Conservation (phyloP, 2,888 invertebrate species). For the Matsumyia berberina region DNA sequence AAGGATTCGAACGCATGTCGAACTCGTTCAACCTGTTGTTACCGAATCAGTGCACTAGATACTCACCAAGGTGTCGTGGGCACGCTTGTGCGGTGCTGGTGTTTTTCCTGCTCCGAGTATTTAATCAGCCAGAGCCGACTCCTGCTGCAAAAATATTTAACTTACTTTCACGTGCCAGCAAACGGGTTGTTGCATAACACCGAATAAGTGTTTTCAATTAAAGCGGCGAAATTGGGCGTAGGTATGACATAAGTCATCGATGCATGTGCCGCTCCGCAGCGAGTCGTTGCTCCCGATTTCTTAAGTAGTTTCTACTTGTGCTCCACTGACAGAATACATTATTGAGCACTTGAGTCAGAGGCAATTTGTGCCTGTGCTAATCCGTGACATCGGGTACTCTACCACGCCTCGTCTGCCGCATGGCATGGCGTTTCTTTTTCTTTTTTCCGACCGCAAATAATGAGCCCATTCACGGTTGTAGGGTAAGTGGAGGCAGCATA, state of each 20-base stretch:
- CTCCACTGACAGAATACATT: conserved; percentile 50
- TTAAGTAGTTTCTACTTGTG: conserved; percentile 24
- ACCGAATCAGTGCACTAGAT: conserved; percentile 70
- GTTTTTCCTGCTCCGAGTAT: conserved; percentile 41
- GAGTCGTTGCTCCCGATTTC: conserved; percentile 42
- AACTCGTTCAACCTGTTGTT: conserved; percentile 68
- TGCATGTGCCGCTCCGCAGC: conserved; percentile 17
- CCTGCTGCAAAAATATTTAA: conserved; percentile 53
- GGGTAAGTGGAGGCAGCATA: conserved; percentile 20
- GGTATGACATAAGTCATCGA: conserved; percentile 39
- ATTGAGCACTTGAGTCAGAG: conserved; percentile 10
- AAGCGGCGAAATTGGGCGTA: conserved; percentile 63
- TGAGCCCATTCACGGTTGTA: conserved; percentile 43
- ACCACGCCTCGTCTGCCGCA: conserved; percentile 60
- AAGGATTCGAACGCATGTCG: conserved; percentile 63
- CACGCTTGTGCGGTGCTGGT: conserved; percentile 15
- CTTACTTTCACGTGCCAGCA: conserved; percentile 66
- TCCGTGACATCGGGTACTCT: conserved; percentile 16
- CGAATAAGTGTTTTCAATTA: conserved; percentile 53
- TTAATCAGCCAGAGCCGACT: conserved; percentile 34
- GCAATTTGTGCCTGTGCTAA: conserved; percentile 28
- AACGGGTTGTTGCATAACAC: conserved; percentile 64
- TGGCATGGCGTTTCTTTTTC: conserved; percentile 3
- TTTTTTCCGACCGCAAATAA: conserved; percentile 48
- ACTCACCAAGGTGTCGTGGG: conserved; percentile 43